Conservation (phyloP, 2,888 invertebrate species). For the Ochlodes sylvanus region DNA sequence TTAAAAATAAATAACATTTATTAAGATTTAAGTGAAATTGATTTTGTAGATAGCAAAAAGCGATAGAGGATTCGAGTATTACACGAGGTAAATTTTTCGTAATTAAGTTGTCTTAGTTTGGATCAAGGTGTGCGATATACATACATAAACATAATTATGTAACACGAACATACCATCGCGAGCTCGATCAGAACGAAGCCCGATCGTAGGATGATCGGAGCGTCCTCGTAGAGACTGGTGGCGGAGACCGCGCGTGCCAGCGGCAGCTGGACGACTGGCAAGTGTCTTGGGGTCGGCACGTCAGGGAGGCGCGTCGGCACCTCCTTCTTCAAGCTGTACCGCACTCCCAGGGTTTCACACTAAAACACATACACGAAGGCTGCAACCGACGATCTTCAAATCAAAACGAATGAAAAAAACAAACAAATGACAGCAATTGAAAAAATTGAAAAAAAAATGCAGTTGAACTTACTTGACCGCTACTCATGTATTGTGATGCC, state of each 20-base stretch:
- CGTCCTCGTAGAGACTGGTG: conserved; percentile 22
- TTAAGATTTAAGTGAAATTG: no score
- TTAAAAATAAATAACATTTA: no score
- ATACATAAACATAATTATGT: no score
- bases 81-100: no score
- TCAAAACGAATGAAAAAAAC: background rate
- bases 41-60: no score
- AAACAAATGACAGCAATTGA: background rate
- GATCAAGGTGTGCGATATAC: no score
- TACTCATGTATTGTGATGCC: no score
- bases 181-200: conserved; percentile 15
- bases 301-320: conserved; percentile 16
- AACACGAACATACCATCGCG: conserved; percentile 13
- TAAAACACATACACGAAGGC: conserved; percentile 23
- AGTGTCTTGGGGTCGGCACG: conserved; percentile 5
- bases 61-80: no score
- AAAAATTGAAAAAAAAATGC: background rate
- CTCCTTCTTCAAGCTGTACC: conserved; percentile 15
- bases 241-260: conserved; percentile 8
- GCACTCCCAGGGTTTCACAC: conserved; percentile 18
- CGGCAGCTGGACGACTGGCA: background rate
- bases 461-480: no score
- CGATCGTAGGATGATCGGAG: conserved; percentile 9
- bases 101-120: no score
- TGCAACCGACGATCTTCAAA: background rate